Percentiles rank a stretch among this genome's conserved stretches.
phyloP scores from a whole-genome alignment of 2,888 invertebrate species.

The Cephus runcator region DNA sequence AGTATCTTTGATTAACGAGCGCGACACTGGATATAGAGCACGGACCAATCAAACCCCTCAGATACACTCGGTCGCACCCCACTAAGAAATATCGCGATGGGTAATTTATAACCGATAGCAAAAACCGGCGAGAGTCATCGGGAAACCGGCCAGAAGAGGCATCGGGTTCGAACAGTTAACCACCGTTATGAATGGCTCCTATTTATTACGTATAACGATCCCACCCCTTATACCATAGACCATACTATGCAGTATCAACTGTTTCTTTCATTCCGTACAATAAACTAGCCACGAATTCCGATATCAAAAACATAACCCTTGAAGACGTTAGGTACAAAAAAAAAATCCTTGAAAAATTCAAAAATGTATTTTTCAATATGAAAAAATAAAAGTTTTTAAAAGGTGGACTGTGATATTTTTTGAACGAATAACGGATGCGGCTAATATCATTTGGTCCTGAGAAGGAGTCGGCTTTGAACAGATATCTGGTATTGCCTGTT shows the following conservation, averaged over 20 bases:
- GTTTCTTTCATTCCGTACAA: too few relatives aligned
- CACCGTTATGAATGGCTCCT: constrained; percentile 54
- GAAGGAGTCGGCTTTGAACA: constrained; percentile 22
- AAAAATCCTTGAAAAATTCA: too few relatives aligned
- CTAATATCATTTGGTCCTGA: neutral
- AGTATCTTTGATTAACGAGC: constrained; percentile 57
- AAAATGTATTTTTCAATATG: too few relatives aligned
- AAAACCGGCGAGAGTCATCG: constrained; percentile 43
- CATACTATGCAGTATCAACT: too few relatives aligned
- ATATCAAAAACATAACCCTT: too few relatives aligned
- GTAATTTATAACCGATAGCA: constrained; percentile 62
- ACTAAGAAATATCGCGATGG: constrained; percentile 62
- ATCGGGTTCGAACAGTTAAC: constrained; percentile 40
- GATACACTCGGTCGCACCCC: constrained; percentile 56
- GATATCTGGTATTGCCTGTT: constrained; percentile 37
- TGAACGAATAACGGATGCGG: too few relatives aligned
- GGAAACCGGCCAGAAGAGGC: constrained; percentile 34
- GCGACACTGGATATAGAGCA: constrained; percentile 47
- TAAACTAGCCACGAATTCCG: too few relatives aligned
- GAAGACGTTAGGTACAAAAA: too few relatives aligned
- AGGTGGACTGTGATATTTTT: too few relatives aligned
- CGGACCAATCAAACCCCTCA: constrained; percentile 59
- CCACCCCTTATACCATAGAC: neutral
- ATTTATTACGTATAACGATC: constrained; percentile 55
- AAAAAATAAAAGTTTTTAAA: too few relatives aligned